Percentiles rank a stretch among this genome's conserved stretches.
phyloP scores from a whole-genome alignment of 2,797 vertebrate species.

The Emydoidea blandingii region DNA sequence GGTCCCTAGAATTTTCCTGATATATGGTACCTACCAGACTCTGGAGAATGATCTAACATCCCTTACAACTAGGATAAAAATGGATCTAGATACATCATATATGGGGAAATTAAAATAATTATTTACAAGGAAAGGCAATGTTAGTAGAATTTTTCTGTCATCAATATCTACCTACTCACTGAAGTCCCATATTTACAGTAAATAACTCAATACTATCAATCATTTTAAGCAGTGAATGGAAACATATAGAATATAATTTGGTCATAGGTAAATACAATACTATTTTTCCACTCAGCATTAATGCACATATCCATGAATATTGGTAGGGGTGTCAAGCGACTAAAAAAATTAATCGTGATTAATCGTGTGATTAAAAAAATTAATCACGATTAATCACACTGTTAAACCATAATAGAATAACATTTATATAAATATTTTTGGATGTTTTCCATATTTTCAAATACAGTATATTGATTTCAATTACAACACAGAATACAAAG shows the following conservation, averaged over 20 bases:
- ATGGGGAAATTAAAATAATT: constrained; percentile 26
- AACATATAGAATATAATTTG: constrained; percentile 58
- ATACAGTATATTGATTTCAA: too few relatives aligned
- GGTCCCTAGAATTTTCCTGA: constrained; percentile 27
- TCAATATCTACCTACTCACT: background rate
- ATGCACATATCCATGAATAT: constrained; percentile 55
- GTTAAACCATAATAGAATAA: too few relatives aligned
- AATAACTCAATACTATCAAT: constrained; percentile 34
- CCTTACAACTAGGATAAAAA: constrained; percentile 6
- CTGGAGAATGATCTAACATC: background rate
- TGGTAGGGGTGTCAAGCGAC: background rate
- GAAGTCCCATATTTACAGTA: constrained; percentile 20
- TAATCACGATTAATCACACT: too few relatives aligned
- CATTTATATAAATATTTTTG: too few relatives aligned
- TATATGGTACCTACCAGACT: constrained; percentile 10
- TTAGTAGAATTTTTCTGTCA: constrained; percentile 15
- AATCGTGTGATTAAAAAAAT: too few relatives aligned
- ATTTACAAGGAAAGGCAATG: background rate
- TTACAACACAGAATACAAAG: too few relatives aligned
- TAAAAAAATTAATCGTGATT: too few relatives aligned
- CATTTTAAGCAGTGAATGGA: constrained; percentile 48
- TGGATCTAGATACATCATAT: background rate
- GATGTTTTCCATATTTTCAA: too few relatives aligned
- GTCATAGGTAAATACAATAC: constrained; percentile 56
- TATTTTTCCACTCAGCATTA: constrained; percentile 52